phyloP scores from a whole-genome alignment of 37 sponge, comb jelly and placozoan genomes.

The Amphimedon queenslandica region DNA sequence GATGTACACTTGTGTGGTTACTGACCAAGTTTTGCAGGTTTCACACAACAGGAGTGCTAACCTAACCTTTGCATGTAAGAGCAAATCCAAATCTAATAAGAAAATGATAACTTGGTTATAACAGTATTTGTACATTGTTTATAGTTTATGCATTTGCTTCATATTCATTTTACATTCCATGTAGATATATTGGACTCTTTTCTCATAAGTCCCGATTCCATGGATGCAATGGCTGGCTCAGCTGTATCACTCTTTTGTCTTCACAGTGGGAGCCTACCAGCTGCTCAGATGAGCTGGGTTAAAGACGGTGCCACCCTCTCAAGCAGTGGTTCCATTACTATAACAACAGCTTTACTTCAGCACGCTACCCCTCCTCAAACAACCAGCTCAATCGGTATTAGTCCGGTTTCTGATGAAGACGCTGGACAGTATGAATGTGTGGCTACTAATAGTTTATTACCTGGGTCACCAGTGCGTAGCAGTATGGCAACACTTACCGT shows the following conservation, averaged over 20 bases:
- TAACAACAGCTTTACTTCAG: slow-evolving; percentile 9
- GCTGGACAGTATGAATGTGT: slow-evolving; percentile 34
- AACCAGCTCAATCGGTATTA: slow-evolving; percentile 44
- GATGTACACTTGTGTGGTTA: slow-evolving; percentile 44
- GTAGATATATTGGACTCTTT: slow-evolving; percentile 35
- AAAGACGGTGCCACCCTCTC: slow-evolving; percentile 7
- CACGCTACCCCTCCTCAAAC: slow-evolving; percentile 25
- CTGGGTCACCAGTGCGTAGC: slow-evolving; percentile 21
- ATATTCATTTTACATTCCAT: no score
- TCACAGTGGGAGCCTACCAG: slow-evolving; percentile 59
- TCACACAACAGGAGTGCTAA: slow-evolving; percentile 15
- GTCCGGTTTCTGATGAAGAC: slow-evolving; percentile 6
- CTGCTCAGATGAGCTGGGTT: slow-evolving; percentile 47
- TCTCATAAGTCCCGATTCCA: slow-evolving; percentile 25
- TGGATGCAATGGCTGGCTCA: slow-evolving; percentile 29
- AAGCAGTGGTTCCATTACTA: slow-evolving; percentile 6
- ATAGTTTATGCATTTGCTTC: no score
- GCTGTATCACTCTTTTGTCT: slow-evolving; percentile 44
- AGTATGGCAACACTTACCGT: slow-evolving; percentile 29
- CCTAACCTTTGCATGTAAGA: slow-evolving; percentile 66
- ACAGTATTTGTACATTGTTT: background rate
- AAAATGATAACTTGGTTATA: background rate
- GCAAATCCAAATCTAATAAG: no score
- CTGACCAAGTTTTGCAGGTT: slow-evolving; percentile 10
- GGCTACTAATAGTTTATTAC: slow-evolving; percentile 45